These are phyloP conservation scores for Neolamprologus toae DNA, from an alignment of 2,113 vertebrate genomes.

Conservation along the genomic window DNA sequence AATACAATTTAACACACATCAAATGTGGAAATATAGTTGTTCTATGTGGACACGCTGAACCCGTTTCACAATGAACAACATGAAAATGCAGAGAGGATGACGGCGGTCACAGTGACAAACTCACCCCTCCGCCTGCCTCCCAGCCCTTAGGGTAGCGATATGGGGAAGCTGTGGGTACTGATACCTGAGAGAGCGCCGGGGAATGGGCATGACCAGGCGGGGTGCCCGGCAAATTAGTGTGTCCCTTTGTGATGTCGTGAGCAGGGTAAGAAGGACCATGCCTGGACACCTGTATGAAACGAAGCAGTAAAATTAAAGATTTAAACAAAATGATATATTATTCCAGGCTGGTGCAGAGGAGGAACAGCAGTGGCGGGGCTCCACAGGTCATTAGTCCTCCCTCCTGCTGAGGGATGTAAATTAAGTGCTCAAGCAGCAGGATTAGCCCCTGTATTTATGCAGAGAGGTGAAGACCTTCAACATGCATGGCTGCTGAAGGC, in stretches of 20 bases:
- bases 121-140: conserved; percentile 72
- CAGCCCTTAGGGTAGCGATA: conserved; percentile 74
- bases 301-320: neutral
- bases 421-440: conserved; percentile 3
- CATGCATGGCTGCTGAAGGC: neutral
- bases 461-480: conserved; percentile 25
- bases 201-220: conserved; percentile 91
- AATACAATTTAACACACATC: neutral
- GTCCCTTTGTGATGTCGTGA: conserved; percentile 95
- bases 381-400: conserved; percentile 26
- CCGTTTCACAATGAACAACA: neutral
- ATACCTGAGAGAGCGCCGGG: conserved; percentile 93
- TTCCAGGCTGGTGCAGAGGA: neutral
- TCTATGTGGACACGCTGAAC: neutral
- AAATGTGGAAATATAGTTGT: neutral
- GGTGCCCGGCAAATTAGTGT: conserved; percentile 86
- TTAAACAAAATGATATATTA: neutral
- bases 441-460: conserved; percentile 20
- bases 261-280: conserved; percentile 84
- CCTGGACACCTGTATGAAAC: conserved; percentile 79
- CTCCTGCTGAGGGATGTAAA: conserved; percentile 38
- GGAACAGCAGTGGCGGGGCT: neutral
- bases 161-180: conserved; percentile 59
- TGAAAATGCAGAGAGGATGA: conserved; percentile 17
- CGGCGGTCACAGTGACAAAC: conserved; percentile 1